Base-by-base conservation (phyloP, 23 tunicate genomes). In the Pegea sp. region DNA sequence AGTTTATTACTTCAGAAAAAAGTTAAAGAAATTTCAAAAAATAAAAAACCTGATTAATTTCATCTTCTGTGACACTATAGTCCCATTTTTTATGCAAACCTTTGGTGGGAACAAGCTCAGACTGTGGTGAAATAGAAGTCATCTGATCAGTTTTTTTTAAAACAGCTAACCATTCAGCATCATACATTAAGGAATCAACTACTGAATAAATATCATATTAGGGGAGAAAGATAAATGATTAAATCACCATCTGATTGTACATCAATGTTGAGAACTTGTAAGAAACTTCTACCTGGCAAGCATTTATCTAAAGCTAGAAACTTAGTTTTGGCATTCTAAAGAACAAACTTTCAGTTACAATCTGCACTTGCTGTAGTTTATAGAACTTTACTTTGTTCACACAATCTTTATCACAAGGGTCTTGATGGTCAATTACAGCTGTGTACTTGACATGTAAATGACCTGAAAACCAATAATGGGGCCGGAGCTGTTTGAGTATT, bases 131-230 rank as follows among this genome's bases (percentile, higher is more conserved):
- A 21, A 76, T 53, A 26, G 98, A 77, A 52, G 63, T 60, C 6
- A 77, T 44, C 16, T 79, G 65, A 49, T 89, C 67, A 24, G 98
- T 89, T 7, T 62, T 54, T 48, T 71, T 70, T 18, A 89, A 53
- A 33, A 89, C 70, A 20, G 98, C 89, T 26, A 89, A 65, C 98
- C 98, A 89, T 54, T 89, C 98, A 0, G 91, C 69, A 60, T 89
- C 98, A 43, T 89, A 89, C 26, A 19, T 31, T 29, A 84, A 33
- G 8, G 69, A 68, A 53, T 59, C 46, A 8, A 16, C 13, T 38
- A 16, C 46, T 38, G 46, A 8, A 8, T 38, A 16, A 8, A 38
- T 38, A 16, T 38, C n/a, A n/a, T n/a, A n/a, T n/a, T n/a, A n/a
- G n/a, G n/a, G n/a, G n/a, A n/a, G n/a, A n/a, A n/a, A n/a, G n/a